phyloP scores from a whole-genome alignment of 2,888 invertebrate genomes.

The Lasioglossum morio region DNA sequence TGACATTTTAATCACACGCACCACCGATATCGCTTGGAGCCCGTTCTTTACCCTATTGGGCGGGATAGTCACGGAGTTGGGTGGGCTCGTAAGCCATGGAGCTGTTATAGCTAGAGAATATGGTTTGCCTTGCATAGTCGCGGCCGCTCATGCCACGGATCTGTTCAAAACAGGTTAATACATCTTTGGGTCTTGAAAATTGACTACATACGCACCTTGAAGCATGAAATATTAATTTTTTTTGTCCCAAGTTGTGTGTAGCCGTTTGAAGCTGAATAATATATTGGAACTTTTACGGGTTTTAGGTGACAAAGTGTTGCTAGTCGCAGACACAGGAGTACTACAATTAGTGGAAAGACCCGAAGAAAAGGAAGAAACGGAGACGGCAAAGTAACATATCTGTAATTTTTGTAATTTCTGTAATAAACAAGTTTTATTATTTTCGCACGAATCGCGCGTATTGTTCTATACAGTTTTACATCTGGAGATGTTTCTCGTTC shows the following conservation, averaged over 20 bases:
- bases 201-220: background rate
- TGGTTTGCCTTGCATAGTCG: conserved; percentile 93
- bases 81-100: conserved; percentile 93
- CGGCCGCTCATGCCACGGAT: conserved; percentile 89
- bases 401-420: conserved; percentile 30
- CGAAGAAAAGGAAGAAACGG: conserved; percentile 1
- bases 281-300: background rate
- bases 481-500: background rate
- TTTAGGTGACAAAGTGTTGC: conserved; percentile 70
- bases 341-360: conserved; percentile 63
- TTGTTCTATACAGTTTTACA: conserved; percentile 34
- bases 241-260: background rate
- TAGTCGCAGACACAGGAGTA: conserved; percentile 66
- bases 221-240: background rate
- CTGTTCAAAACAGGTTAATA: conserved; percentile 88
- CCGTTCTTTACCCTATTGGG: conserved; percentile 93
- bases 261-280: background rate
- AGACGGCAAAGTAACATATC: background rate
- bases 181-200: background rate
- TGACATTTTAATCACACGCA: conserved; percentile 91
- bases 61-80: conserved; percentile 93
- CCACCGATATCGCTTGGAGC: conserved; percentile 94
- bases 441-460: background rate
- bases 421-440: conserved; percentile 51
- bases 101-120: conserved; percentile 94